Conservation (phyloP, 1,140 invertebrate genomes). For the Macrobrachium nipponense region DNA sequence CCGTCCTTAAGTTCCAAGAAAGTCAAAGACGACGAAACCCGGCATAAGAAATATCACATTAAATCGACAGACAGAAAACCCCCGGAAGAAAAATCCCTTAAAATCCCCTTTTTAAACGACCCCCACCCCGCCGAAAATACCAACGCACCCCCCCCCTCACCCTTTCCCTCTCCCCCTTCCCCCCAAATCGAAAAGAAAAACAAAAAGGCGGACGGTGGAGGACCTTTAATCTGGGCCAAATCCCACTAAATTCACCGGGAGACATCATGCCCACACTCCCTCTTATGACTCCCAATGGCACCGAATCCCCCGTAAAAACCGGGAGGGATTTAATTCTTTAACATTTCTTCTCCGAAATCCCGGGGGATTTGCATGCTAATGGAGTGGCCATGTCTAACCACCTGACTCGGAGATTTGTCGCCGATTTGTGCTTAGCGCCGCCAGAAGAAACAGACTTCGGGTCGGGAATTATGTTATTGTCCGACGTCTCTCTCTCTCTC, state of each 20-base stretch:
- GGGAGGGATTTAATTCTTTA: constrained; percentile 45
- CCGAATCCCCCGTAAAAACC: constrained; percentile 22
- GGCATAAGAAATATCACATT: too few species aligned
- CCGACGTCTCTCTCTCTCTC: too few species aligned
- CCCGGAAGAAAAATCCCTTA: not conserved
- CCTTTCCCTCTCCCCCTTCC: too few species aligned
- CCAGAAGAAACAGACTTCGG: too few species aligned
- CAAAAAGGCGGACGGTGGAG: too few species aligned
- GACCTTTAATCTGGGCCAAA: constrained; percentile 13
- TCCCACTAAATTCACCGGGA: constrained; percentile 8
- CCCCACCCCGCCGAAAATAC: too few species aligned
- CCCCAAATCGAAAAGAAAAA: not conserved
- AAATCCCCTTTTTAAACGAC: too few species aligned
- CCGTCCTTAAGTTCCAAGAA: too few species aligned
- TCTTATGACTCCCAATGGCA: constrained; percentile 11
- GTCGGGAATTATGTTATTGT: too few species aligned
- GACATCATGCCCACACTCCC: not conserved
- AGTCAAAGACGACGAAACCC: too few species aligned
- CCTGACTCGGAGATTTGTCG: constrained; percentile 27
- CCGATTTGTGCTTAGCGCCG: constrained; percentile 6
- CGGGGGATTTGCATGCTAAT: constrained; percentile 50
- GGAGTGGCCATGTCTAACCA: constrained; percentile 48
- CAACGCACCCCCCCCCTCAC: not conserved
- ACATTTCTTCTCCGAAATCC: constrained; percentile 47
- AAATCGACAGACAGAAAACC: not conserved